phyloP scores from a whole-genome alignment of 2,113 vertebrate genomes.

The Vidua chalybeata region DNA sequence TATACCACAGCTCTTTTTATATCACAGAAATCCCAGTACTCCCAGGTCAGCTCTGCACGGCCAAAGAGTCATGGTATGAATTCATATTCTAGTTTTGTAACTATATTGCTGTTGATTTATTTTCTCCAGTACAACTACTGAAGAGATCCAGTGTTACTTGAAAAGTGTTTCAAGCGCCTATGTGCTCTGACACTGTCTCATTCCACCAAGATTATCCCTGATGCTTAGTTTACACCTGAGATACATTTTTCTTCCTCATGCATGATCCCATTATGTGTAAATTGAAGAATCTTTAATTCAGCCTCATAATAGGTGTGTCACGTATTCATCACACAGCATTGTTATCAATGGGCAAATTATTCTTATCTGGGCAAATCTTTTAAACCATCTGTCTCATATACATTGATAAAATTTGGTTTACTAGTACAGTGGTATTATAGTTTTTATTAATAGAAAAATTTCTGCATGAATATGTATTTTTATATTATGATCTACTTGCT shows the following conservation, averaged over 20 bases:
- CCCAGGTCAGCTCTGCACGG: background rate
- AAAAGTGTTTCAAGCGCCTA: background rate
- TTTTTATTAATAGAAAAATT: background rate
- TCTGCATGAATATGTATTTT: background rate
- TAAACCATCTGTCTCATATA: background rate
- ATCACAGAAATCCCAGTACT: background rate
- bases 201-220: background rate
- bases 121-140: background rate
- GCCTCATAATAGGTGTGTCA: background rate
- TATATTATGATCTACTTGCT: background rate
- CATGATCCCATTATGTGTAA: background rate
- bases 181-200: background rate
- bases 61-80: background rate
- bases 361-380: background rate
- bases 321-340: background rate
- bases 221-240: background rate
- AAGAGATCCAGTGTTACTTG: background rate
- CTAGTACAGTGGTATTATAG: background rate
- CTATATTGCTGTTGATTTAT: background rate
- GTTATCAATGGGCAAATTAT: background rate
- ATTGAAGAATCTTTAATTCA: background rate
- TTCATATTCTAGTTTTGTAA: background rate
- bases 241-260: background rate
- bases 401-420: background rate
- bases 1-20: background rate